Base-by-base conservation (phyloP, 2,888 invertebrate genomes). In the Orthonevra nobilis region DNA sequence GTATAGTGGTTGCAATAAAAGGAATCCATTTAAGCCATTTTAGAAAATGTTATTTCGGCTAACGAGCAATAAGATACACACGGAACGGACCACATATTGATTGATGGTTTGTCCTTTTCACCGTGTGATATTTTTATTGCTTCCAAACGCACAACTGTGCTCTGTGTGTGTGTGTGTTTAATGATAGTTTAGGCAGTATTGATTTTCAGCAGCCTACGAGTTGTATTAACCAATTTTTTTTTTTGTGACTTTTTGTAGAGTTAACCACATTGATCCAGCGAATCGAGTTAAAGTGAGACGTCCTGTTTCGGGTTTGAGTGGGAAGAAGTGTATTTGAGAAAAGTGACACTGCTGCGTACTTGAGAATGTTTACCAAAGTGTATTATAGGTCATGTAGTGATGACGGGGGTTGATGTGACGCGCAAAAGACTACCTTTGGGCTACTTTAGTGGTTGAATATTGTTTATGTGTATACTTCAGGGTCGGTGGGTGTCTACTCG, bases 31-130 rank as follows among this genome's bases (percentile, higher is more conserved):
- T 77, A 69, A 69, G 73, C 46, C 73, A 64, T 60, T 74, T 73
- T 68, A 56, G 56, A 79, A 56, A 61, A 66, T 52, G 77, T 81
- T 79, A 82, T 82, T 82, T 79, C 58, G 44, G 52, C 66, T 73
- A 82, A 81, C 77, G 74, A 82, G 69, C 69, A 56, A 69, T 79
- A 74, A 60, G 63, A 73, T 48, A 79, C 63, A 74, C 74, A 82
- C 64, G 58, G 63, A 58, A 50, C 54, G 17, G 6, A 38, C 20
- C 17, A 2, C 12, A 10, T 72, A 79, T 79, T 72, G 79, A 73
- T 73, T 79, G 73, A 79, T 54, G 73, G 19, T 42, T 66, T 34
- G 28, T 60, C 48, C 46, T 12, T 42, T 52, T 36, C 36, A 36
- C 42, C 61, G 61, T 73, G 70, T 58, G 72, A 77, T 60, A 54